Evolutionary conservation across 2,888 invertebrate species (phyloP).

Genomic region (Lycia hirtaria): DNA sequence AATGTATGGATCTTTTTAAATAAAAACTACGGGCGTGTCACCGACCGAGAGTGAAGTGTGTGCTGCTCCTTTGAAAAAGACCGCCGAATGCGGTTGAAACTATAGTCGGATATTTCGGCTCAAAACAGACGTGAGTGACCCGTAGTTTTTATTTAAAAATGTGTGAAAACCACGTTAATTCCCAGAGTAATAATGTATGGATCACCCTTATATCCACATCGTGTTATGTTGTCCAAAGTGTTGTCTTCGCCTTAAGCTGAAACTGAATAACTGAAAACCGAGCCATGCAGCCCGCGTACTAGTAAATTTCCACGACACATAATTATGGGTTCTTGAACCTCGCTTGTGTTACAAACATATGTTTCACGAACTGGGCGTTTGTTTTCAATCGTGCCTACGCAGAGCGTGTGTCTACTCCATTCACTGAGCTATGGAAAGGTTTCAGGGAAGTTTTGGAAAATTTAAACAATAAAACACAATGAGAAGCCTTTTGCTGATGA

Average conservation of each 20-base stretch:
- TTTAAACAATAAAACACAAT: neutral
- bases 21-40: no score
- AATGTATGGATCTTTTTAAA: no score
- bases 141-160: no score
- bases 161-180: no score
- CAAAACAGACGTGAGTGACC: no score
- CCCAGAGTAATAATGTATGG: no score
- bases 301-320: conserved; percentile 25
- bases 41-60: no score
- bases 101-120: no score
- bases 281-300: conserved; percentile 2
- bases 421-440: neutral
- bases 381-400: neutral
- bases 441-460: neutral
- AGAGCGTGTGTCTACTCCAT: neutral
- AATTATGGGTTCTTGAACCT: conserved; percentile 22
- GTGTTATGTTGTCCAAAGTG: no score
- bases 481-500: neutral
- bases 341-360: conserved; percentile 13
- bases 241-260: conserved; percentile 17
- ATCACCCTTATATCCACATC: no score
- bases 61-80: no score
- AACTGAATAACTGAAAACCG: conserved; percentile 17
- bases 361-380: conserved; percentile 3
- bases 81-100: no score